A percentile compares a stretch with the other conserved stretches of the same genome.
phyloP scores from a whole-genome alignment of 2,797 vertebrate genomes.

The Danio tinwini region DNA sequence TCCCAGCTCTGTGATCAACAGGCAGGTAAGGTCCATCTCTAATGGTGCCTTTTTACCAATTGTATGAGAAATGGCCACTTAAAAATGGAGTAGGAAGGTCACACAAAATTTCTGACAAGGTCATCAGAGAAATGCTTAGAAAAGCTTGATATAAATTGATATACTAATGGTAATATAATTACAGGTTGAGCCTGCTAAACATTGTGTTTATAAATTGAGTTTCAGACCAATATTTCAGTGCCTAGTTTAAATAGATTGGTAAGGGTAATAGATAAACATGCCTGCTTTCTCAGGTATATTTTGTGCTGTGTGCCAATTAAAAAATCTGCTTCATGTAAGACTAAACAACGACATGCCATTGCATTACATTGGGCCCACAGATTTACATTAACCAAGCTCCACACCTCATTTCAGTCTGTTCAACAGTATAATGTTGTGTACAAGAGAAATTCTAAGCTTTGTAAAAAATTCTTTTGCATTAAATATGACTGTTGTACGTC shows the following conservation, averaged over 20 bases:
- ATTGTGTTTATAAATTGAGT: no score
- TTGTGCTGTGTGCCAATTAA: neutral
- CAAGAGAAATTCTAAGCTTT: constrained; percentile 16
- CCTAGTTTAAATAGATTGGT: neutral
- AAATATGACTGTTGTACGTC: neutral
- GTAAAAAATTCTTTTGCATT: constrained; percentile 8
- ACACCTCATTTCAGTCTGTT: constrained; percentile 31
- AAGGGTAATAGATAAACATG: neutral
- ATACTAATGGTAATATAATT: no score
- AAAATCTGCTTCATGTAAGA: constrained; percentile 14
- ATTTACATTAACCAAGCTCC: constrained; percentile 45
- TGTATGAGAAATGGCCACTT: constrained; percentile 22
- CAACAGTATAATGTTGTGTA: constrained; percentile 8
- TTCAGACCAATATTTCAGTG: neutral
- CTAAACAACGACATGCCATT: constrained; percentile 17
- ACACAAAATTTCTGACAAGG: constrained; percentile 66
- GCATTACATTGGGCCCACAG: neutral
- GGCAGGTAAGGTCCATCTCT: constrained; percentile 52
- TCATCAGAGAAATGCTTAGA: constrained; percentile 52
- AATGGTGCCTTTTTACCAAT: constrained; percentile 19
- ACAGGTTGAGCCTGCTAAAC: no score
- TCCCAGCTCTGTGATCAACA: constrained; percentile 65
- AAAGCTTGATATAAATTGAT: no score
- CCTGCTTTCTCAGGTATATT: constrained; percentile 10
- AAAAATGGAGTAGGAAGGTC: constrained; percentile 58